Evolutionary conservation across 2,797 vertebrate genomes (phyloP).

Genomic region (Ctenopoma kingsleyae): DNA sequence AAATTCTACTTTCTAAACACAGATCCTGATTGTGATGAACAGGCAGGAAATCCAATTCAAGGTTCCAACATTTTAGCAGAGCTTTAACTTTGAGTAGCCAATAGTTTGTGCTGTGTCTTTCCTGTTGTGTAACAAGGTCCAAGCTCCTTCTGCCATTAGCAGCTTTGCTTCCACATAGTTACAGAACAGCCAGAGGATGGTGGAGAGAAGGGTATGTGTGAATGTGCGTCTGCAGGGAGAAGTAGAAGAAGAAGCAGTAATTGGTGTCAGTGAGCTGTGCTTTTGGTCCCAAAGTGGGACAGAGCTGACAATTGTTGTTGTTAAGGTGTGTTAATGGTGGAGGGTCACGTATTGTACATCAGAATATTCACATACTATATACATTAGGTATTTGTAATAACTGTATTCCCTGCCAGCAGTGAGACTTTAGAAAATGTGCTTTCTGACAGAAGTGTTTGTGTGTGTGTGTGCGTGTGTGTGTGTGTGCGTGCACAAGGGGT

Average conservation of each 20-base stretch:
- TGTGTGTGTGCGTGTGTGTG: constrained; percentile 5
- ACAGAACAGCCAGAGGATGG: constrained; percentile 8
- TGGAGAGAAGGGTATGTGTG: constrained; percentile 30
- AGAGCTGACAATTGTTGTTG: constrained; percentile 49
- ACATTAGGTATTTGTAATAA: constrained; percentile 59
- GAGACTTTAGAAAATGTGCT: constrained; percentile 82
- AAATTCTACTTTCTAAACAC: neutral
- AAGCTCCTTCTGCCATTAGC: constrained; percentile 15
- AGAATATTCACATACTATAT: constrained; percentile 47
- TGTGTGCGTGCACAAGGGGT: constrained; percentile 5
- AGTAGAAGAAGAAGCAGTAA: constrained; percentile 1
- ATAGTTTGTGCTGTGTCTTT: constrained; percentile 30
- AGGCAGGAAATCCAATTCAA: neutral
- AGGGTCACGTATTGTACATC: constrained; percentile 32
- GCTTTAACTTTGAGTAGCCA: constrained; percentile 41
- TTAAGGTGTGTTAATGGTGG: constrained; percentile 21
- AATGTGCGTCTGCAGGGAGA: constrained; percentile 21
- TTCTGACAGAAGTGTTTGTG: constrained; percentile 67
- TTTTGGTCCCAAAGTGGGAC: constrained; percentile 65
- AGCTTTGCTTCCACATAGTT: constrained; percentile 14
- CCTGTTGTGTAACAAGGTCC: constrained; percentile 7
- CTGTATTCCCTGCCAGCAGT: constrained; percentile 76
- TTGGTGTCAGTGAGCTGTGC: constrained; percentile 66
- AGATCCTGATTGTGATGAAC: neutral
- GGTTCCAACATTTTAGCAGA: neutral